A percentile compares a stretch with the other conserved stretches of the same genome.
These are phyloP conservation scores for Ibidorhyncha struthersii DNA, from an alignment of 2,113 vertebrate species.

Conservation along the genomic window DNA sequence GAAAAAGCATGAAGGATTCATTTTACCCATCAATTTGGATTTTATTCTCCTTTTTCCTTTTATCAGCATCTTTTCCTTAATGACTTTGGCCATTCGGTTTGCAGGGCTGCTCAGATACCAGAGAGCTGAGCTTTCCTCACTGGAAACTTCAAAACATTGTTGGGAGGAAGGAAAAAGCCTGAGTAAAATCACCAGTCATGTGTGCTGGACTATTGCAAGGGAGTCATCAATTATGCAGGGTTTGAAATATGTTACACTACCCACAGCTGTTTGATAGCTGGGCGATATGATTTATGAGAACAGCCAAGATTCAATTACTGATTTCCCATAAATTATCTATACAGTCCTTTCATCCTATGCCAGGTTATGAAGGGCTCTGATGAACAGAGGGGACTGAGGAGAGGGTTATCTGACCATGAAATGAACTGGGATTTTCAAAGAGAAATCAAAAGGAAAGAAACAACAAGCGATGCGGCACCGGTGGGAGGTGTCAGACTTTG, in stretches of 20 bases:
- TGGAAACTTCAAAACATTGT: not conserved
- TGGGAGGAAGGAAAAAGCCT: not conserved
- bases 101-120: not conserved
- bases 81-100: not conserved
- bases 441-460: slow-evolving; percentile 29
- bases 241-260: slow-evolving; percentile 40
- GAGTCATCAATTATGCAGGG: slow-evolving; percentile 56
- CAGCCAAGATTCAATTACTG: slow-evolving; percentile 62
- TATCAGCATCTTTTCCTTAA: slow-evolving; percentile 33
- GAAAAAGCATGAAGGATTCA: not conserved
- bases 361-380: slow-evolving; percentile 36
- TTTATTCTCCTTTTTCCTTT: not conserved
- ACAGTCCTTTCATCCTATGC: slow-evolving; percentile 27
- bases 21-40: slow-evolving; percentile 15
- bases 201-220: not conserved
- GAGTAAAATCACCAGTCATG: not conserved
- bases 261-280: slow-evolving; percentile 47
- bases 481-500: not conserved
- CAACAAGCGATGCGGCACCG: not conserved
- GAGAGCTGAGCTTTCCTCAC: not conserved
- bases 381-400: not conserved
- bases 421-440: slow-evolving; percentile 8
- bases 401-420: slow-evolving; percentile 20
- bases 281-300: slow-evolving; percentile 49
- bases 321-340: slow-evolving; percentile 70